These are phyloP conservation scores for Meteorus colon DNA, from an alignment of 2,888 invertebrate species.

Conservation along the genomic window DNA sequence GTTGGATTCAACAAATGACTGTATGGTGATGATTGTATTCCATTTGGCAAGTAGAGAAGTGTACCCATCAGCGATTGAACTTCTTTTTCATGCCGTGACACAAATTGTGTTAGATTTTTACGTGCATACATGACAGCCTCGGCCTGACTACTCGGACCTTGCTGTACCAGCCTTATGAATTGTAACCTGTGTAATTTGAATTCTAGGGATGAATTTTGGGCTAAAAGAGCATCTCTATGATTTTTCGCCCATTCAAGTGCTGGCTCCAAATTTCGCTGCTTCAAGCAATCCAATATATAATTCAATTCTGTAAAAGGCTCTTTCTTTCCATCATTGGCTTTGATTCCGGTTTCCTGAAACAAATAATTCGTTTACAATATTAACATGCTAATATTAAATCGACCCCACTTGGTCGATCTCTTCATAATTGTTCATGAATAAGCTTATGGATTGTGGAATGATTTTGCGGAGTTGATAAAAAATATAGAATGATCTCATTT, in stretches of 20 bases:
- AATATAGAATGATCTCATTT: too few species aligned
- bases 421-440: too few species aligned
- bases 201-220: constrained; percentile 81
- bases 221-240: constrained; percentile 80
- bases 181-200: constrained; percentile 88
- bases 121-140: constrained; percentile 93
- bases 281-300: constrained; percentile 89
- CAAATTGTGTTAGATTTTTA: constrained; percentile 87
- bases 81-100: constrained; percentile 85
- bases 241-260: constrained; percentile 91
- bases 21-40: constrained; percentile 87
- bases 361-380: constrained; percentile 21
- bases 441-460: too few species aligned
- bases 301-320: constrained; percentile 90
- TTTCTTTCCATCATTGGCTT: constrained; percentile 79
- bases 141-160: constrained; percentile 81
- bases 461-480: too few species aligned
- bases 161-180: constrained; percentile 83
- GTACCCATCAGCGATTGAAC: constrained; percentile 92
- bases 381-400: constrained; percentile 19
- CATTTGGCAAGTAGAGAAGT: constrained; percentile 84
- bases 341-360: constrained; percentile 80
- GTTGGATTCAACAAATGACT: constrained; percentile 83
- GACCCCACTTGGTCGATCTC: neutral
- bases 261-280: constrained; percentile 85